Percentiles rank a stretch among this genome's conserved stretches.
phyloP scores from a whole-genome alignment of 2,797 vertebrate species.

The Lates japonicus region DNA sequence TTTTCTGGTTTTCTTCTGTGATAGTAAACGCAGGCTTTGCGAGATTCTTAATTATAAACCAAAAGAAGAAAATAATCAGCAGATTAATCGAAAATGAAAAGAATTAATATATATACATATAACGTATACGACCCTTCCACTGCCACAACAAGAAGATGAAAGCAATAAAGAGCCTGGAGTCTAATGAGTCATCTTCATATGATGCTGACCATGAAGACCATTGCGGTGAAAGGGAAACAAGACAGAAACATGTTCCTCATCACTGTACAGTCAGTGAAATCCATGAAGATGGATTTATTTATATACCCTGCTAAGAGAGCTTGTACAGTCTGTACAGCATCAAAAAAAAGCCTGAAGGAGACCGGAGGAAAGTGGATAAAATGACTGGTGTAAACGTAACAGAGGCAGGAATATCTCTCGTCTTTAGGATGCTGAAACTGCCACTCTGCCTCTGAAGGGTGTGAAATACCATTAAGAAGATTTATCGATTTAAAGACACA shows the following conservation, averaged over 20 bases:
- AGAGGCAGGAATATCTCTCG: neutral
- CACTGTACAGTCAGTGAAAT: neutral
- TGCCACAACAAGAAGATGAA: neutral
- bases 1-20: too few species aligned
- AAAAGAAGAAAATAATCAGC: neutral
- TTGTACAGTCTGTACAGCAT: neutral
- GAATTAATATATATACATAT: neutral
- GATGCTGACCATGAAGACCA: neutral
- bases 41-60: neutral
- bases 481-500: neutral
- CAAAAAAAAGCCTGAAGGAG: neutral
- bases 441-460: neutral
- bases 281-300: neutral
- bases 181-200: neutral
- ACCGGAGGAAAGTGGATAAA: neutral
- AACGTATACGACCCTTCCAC: too few species aligned
- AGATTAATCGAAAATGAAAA: neutral
- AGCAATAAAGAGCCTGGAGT: neutral
- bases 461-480: conserved; percentile 1
- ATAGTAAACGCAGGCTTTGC: too few species aligned
- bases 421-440: neutral
- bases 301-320: neutral
- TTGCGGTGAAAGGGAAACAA: neutral
- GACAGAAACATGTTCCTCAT: neutral
- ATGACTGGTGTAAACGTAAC: neutral